Percentiles rank a stretch among this genome's conserved stretches.
These are phyloP conservation scores for Microctonus hyperodae DNA, from an alignment of 2,888 invertebrate genomes.

Conservation along the genomic window DNA sequence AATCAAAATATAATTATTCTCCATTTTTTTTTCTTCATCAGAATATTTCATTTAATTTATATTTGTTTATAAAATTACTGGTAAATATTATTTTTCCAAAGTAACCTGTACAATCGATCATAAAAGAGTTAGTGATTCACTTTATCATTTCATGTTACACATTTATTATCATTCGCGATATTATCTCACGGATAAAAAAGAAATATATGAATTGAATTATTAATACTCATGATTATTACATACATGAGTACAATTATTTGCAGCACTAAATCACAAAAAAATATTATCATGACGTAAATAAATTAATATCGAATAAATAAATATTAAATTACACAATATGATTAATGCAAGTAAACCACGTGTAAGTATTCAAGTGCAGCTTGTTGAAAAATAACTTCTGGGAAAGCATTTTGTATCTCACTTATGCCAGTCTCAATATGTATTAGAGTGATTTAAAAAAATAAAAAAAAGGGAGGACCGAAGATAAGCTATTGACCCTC, in stretches of 20 bases:
- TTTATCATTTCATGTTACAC: background rate
- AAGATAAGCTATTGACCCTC: conserved; percentile 58
- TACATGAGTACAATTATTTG: background rate
- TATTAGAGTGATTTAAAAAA: background rate
- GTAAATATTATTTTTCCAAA: no score
- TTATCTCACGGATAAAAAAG: background rate
- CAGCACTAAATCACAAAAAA: background rate
- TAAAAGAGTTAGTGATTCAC: background rate
- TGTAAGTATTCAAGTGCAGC: background rate
- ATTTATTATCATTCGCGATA: background rate
- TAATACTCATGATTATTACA: background rate
- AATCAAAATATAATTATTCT: background rate
- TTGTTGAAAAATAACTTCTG: background rate
- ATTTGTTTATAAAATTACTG: no score
- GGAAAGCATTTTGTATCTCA: no score
- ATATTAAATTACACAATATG: no score
- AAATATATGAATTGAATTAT: background rate
- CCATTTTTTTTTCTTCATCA: background rate
- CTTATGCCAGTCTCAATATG: background rate
- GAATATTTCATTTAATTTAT: no score
- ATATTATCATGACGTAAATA: background rate
- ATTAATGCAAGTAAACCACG: background rate
- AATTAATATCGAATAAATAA: background rate
- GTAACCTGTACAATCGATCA: background rate
- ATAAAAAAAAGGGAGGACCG: conserved; percentile 24